Evolutionary conservation across 2,888 invertebrate genomes (phyloP).

Genomic region (Euclidia mi): DNA sequence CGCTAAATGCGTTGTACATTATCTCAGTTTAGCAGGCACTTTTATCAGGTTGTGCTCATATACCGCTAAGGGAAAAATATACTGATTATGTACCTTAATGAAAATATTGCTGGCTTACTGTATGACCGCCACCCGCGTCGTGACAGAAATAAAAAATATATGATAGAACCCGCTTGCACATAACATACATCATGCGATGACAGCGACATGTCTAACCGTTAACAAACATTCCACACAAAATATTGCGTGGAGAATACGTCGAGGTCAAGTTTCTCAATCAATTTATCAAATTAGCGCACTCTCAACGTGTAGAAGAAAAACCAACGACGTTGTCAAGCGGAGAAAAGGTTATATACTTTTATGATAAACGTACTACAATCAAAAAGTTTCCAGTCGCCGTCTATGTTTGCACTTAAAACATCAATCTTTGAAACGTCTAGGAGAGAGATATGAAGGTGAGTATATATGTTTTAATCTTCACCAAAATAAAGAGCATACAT

Average conservation of each 20-base stretch:
- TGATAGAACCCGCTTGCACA: slow-evolving; percentile 70
- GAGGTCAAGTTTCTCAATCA: slow-evolving; percentile 20
- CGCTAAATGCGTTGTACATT: slow-evolving; percentile 44
- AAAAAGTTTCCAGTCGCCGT: neutral
- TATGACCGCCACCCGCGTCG: slow-evolving; percentile 75
- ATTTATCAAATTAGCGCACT: slow-evolving; percentile 14
- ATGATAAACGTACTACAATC: neutral
- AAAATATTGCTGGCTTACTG: slow-evolving; percentile 74
- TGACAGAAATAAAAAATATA: slow-evolving; percentile 83
- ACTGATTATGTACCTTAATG: slow-evolving; percentile 72
- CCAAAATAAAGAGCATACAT: too few species aligned
- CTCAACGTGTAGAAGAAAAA: neutral
- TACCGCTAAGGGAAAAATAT: slow-evolving; percentile 74
- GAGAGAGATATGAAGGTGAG: too few species aligned
- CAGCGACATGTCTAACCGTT: slow-evolving; percentile 70
- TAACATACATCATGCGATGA: slow-evolving; percentile 77
- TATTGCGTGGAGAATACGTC: slow-evolving; percentile 40
- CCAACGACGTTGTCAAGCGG: too few species aligned
- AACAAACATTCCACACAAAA: slow-evolving; percentile 61
- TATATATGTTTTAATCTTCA: too few species aligned
- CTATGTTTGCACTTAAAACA: neutral
- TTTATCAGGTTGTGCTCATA: slow-evolving; percentile 67
- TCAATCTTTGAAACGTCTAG: neutral
- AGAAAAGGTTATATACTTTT: too few species aligned
- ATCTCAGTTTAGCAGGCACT: slow-evolving; percentile 63